phyloP scores from a whole-genome alignment of 2,113 vertebrate genomes.

The Regulus satrapa region DNA sequence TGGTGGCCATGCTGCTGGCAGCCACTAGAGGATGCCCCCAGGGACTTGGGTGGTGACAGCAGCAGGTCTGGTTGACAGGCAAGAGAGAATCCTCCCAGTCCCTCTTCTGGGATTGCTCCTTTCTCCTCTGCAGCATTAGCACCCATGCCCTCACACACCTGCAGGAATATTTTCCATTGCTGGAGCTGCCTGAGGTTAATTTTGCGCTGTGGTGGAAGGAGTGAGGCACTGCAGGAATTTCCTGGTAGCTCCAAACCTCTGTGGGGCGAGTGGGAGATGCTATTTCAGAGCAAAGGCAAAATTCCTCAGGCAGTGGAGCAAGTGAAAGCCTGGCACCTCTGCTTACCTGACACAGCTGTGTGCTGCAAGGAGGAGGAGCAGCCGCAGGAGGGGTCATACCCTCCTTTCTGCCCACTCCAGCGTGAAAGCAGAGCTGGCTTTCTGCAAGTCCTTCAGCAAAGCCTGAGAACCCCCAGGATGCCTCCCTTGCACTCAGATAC shows the following conservation, averaged over 20 bases:
- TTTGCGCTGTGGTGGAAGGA: accelerated
- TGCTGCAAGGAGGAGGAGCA: accelerated
- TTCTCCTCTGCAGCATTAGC: background rate
- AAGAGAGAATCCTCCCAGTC: background rate
- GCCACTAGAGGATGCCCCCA: background rate
- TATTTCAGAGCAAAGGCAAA: background rate
- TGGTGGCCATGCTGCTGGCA: background rate
- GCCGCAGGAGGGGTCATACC: accelerated
- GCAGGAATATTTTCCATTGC: background rate
- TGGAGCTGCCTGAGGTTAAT: background rate
- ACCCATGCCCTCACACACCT: background rate
- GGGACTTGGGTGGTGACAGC: too few species aligned
- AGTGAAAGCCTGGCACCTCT: background rate
- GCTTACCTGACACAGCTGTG: background rate
- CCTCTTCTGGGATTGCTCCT: background rate
- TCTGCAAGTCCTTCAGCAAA: background rate
- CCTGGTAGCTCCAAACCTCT: background rate
- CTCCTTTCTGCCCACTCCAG: background rate
- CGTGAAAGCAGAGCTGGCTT: accelerated
- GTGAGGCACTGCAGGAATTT: background rate
- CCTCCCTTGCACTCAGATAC: background rate
- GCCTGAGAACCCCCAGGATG: accelerated
- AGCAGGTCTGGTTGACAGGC: too few species aligned
- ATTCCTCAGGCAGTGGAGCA: background rate
- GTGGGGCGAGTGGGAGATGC: accelerated